Evolutionary conservation across 2,888 invertebrate species (phyloP).

Genomic region (Myopa testacea): DNA sequence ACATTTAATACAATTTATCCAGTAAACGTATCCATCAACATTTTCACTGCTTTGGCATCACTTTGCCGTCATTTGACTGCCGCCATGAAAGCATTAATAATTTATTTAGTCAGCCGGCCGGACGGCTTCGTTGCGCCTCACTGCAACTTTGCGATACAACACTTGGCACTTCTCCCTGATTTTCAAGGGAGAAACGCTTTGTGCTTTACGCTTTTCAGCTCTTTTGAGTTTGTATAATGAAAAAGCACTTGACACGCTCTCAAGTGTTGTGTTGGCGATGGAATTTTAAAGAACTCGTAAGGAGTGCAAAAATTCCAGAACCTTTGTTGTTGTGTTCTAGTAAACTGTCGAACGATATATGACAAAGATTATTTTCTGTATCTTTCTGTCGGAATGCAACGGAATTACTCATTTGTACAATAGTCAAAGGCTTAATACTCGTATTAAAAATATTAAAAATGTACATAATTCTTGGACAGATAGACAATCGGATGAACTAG

Average conservation of each 20-base stretch:
- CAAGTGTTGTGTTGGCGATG: conserved; percentile 12
- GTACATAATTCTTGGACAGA: too few species aligned
- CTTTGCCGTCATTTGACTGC: conserved; percentile 28
- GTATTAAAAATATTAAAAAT: too few species aligned
- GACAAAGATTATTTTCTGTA: too few species aligned
- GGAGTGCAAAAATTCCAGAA: background rate
- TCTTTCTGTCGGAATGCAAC: too few species aligned
- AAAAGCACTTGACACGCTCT: conserved; percentile 35
- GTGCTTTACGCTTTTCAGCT: conserved; percentile 23
- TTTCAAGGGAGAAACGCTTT: background rate
- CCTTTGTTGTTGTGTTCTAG: too few species aligned
- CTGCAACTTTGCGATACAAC: background rate
- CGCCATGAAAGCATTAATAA: conserved; percentile 49
- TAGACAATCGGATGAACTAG: too few species aligned
- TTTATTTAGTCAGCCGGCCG: conserved; percentile 46
- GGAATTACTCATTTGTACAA: too few species aligned
- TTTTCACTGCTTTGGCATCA: background rate
- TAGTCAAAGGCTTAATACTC: too few species aligned
- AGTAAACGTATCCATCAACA: background rate
- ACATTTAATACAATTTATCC: background rate
- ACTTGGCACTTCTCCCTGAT: background rate
- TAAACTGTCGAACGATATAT: too few species aligned
- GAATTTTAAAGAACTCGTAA: background rate
- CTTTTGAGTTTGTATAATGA: conserved; percentile 38
- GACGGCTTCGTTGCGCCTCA: conserved; percentile 28